Evolutionary conservation across 2,797 vertebrate genomes (phyloP).

Genomic region (Mus minutoides): DNA sequence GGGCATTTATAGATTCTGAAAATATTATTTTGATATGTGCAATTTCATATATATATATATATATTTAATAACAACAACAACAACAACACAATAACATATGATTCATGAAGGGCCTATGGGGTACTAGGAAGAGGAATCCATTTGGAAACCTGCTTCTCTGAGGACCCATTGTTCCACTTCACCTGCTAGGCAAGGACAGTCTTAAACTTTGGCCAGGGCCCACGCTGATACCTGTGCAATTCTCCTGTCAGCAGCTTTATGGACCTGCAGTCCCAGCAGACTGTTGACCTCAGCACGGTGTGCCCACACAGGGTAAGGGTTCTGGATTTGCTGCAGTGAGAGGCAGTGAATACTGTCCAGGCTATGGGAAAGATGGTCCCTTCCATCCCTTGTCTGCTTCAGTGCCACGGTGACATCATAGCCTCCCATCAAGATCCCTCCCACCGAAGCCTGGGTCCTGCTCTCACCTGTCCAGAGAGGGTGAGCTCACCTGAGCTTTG

Average conservation of each 20-base stretch:
- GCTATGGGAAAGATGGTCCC: slow-evolving; percentile 21
- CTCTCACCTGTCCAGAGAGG: slow-evolving; percentile 67
- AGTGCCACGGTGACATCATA: neutral
- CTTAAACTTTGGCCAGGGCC: neutral
- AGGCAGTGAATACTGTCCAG: rapidly evolving
- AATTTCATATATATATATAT: neutral
- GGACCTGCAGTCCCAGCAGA: slow-evolving; percentile 38
- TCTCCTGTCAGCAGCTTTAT: neutral
- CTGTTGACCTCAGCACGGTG: neutral
- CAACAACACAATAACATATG: neutral
- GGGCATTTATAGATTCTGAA: neutral
- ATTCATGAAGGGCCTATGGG: neutral
- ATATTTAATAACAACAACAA: neutral
- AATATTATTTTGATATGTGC: neutral
- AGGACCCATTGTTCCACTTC: rapidly evolving
- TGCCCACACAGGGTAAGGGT: neutral
- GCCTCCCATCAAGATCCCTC: neutral
- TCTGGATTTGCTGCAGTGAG: rapidly evolving
- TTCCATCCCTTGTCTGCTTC: neutral
- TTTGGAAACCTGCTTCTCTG: neutral
- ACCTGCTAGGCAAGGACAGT: neutral
- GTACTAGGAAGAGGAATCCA: rapidly evolving
- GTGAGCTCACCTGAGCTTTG: slow-evolving; percentile 73
- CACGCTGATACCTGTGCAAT: neutral
- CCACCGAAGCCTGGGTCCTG: slow-evolving; percentile 5